Evolutionary conservation across 2,113 vertebrate species (phyloP), one percentile per base, ranked within the genome.

Genomic region (Coptodon rendalli): DNA sequence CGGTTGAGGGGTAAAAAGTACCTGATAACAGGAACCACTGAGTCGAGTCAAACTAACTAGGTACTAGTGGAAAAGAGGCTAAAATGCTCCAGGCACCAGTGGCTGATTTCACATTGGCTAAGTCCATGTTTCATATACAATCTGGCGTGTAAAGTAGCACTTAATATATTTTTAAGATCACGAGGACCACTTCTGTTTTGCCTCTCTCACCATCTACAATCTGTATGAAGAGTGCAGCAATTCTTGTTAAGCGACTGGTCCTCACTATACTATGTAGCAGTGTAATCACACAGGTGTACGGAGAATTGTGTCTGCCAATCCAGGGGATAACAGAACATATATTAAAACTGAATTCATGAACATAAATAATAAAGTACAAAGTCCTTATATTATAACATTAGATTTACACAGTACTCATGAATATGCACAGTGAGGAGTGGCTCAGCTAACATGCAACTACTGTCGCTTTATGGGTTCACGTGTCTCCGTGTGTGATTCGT

Each of bases 401-500:
- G 56, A 59, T 80, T 88, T 57, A 90, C 84, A 90, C 61, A 80
- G 38, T 82, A 85, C 59, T 88, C 52, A 52, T 88, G 88, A 80
- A 86, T 89, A 73, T 83, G 82, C 85, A 89, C 68, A 88, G 59
- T 84, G 87, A 89, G 54, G 53, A 88, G 81, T 81, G 83, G 81
- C 59, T 91, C 81, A 80, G 85, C 40, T 68, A 56, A 85, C 80
- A 84, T 76, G 86, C 59, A 40, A 85, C 71, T 56, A 76, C 57
- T 34, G 56, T 73, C 61, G 61, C 38, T 83, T 83, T 40, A 81
- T 73, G 16, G 40, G 40, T 61, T 40, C 81, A 45, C 81, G 73
- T 73, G 19, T 71, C 14, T 71, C 43, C 87, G 36, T 87, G 80
- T 89, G 61, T 79, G 36, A 56, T 85, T 78, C 1, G 10, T 52